Evolutionary conservation across 2,113 vertebrate genomes (phyloP).

Genomic region (Sorex fumeus): DNA sequence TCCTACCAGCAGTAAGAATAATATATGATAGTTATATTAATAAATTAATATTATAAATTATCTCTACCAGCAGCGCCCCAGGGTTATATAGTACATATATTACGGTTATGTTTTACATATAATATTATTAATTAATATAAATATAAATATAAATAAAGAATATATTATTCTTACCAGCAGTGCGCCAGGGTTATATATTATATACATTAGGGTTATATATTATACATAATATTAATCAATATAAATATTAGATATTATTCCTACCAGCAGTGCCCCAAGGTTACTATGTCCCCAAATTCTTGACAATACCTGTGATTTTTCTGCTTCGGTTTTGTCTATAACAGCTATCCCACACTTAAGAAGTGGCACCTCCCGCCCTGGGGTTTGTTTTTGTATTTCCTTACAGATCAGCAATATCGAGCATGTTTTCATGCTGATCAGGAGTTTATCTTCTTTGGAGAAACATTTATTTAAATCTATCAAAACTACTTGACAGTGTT

Average conservation of each 20-base stretch:
- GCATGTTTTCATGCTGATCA: not conserved
- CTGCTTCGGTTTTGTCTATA: not conserved
- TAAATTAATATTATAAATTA: too few species aligned
- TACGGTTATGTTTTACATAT: too few species aligned
- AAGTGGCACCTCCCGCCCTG: not conserved
- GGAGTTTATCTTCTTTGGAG: not conserved
- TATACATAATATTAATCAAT: too few species aligned
- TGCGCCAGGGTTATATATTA: too few species aligned
- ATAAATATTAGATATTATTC: too few species aligned
- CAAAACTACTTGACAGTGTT: not conserved
- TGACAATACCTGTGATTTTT: not conserved
- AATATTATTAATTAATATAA: too few species aligned
- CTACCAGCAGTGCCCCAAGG: not conserved
- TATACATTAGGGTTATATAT: too few species aligned
- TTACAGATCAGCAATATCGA: conserved; percentile 13
- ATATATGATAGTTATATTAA: too few species aligned
- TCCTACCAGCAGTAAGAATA: not conserved
- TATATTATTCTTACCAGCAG: too few species aligned
- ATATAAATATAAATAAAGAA: too few species aligned
- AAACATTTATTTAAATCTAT: conserved; percentile 35
- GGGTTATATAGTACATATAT: too few species aligned
- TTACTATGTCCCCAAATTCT: not conserved
- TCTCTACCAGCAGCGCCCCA: too few species aligned
- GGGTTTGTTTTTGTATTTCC: conserved; percentile 10
- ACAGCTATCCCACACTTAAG: not conserved